phyloP scores from a whole-genome alignment of 2,888 invertebrate species.

The Sabatieria punctata region DNA sequence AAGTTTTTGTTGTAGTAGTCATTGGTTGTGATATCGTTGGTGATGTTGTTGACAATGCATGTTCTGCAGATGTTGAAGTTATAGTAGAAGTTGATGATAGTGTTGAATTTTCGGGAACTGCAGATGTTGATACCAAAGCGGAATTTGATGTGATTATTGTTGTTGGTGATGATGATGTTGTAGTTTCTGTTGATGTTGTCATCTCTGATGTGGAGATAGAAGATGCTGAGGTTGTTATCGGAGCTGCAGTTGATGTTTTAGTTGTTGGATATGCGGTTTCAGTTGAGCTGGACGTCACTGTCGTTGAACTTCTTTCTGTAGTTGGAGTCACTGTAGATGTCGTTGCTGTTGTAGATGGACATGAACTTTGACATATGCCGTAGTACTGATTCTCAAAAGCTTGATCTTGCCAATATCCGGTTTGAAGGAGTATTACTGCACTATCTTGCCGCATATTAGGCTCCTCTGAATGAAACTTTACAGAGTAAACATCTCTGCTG shows the following conservation, averaged over 20 bases:
- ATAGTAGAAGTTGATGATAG: background rate
- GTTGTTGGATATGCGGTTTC: background rate
- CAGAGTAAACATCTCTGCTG: too few relatives aligned
- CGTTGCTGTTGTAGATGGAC: too few relatives aligned
- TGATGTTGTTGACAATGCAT: background rate
- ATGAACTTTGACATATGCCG: too few relatives aligned
- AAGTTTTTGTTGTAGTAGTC: too few relatives aligned
- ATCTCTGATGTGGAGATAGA: background rate
- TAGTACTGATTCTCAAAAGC: too few relatives aligned
- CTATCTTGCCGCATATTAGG: too few relatives aligned
- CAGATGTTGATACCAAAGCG: background rate
- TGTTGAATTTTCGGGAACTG: background rate
- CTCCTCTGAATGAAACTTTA: too few relatives aligned
- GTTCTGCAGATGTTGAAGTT: background rate
- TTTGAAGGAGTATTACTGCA: too few relatives aligned
- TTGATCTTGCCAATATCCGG: too few relatives aligned
- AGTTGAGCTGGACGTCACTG: background rate
- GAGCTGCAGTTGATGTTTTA: background rate
- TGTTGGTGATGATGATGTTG: constrained; percentile 2
- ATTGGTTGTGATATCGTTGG: background rate
- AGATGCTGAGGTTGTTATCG: background rate
- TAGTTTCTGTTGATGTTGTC: background rate
- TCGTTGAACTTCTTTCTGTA: too few relatives aligned
- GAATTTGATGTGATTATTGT: background rate
- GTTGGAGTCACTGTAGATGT: too few relatives aligned